Evolutionary conservation across 92 coral and sea anemone genomes (phyloP), one percentile per base, ranked within the genome.

Genomic region (Parazoanthus darwini): DNA sequence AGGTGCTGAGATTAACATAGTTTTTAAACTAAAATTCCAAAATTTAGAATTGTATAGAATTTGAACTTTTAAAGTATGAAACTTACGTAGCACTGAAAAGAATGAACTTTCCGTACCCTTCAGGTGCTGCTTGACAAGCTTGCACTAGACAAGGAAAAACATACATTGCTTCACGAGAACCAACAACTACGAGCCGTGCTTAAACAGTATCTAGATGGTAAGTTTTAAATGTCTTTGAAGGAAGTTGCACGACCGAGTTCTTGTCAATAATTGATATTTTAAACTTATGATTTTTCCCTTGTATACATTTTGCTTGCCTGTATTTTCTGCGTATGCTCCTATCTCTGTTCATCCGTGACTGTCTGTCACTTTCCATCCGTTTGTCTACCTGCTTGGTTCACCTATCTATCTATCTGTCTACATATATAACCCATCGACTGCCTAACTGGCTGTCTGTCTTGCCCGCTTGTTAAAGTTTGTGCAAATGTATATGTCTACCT

Each of bases 171-270:
- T 5, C 99, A 97, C 82, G 99, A 97, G 87, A 97, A 97, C 88
- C 98, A 94, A 44, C 99, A 97, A 82, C 95, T 97, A 51, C 80
- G 99, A 80, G 98, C 99, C n/a, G 94, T 97, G 56, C 98, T 97
- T 50, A 97, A 97, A 79, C 99, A 97, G 81, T 97, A 97, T 82
- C 87, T 97, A 67, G 99, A 97, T 88, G 99, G 99, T 97, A 89
- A 87, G 98, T 80, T 51, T 44, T 23, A 5, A 23, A 22, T 23
- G 29, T 54, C 26, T 8, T 3, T 59, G 29, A 77, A 20, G 0
- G 48, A 43, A 22, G 43, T 13, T 6, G 11, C 54, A 13, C 15
- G 33, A 23, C 80, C 20, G 18, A 16, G 46, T 65, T 50, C 36
- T 23, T 9, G 14, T 20, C 67, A 81, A 20, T 78, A 46, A 23